Evolutionary conservation across 1,140 invertebrate species (phyloP).

Genomic region (Euwallacea fornicatus): DNA sequence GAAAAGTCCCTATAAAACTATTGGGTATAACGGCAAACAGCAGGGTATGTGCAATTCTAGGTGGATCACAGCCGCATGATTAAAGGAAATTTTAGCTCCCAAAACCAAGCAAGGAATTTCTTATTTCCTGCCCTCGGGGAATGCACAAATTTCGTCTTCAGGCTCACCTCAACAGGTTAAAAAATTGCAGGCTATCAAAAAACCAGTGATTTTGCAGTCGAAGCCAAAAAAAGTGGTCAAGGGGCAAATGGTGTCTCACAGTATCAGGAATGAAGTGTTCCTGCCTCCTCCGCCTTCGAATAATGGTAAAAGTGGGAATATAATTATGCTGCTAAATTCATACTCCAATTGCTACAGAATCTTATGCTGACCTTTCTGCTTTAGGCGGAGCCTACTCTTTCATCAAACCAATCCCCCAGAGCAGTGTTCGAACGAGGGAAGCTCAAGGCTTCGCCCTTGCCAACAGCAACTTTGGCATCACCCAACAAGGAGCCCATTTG

Average conservation of each 20-base stretch:
- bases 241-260: slow-evolving; percentile 40
- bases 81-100: too few relatives aligned
- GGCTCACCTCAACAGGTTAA: slow-evolving; percentile 3
- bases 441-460: slow-evolving; percentile 39
- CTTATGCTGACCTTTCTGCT: too few relatives aligned
- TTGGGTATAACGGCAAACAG: too few relatives aligned
- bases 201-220: slow-evolving; percentile 16
- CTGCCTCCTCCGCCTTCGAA: slow-evolving; percentile 36
- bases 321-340: not conserved
- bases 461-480: slow-evolving; percentile 27
- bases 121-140: not conserved
- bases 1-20: too few relatives aligned
- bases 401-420: slow-evolving; percentile 19
- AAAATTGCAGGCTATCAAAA: slow-evolving; percentile 14
- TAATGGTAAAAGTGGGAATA: slow-evolving; percentile 34
- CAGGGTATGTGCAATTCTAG: too few relatives aligned
- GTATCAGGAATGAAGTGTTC: slow-evolving; percentile 45
- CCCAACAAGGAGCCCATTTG: slow-evolving; percentile 42
- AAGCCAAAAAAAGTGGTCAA: slow-evolving; percentile 40
- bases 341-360: too few relatives aligned
- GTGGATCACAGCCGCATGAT: too few relatives aligned
- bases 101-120: too few relatives aligned
- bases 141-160: too few relatives aligned
- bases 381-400: slow-evolving; percentile 31
- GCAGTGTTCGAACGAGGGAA: slow-evolving; percentile 41